These are phyloP conservation scores for Varroa destructor DNA, from an alignment of 1,140 invertebrate genomes.

Conservation along the genomic window DNA sequence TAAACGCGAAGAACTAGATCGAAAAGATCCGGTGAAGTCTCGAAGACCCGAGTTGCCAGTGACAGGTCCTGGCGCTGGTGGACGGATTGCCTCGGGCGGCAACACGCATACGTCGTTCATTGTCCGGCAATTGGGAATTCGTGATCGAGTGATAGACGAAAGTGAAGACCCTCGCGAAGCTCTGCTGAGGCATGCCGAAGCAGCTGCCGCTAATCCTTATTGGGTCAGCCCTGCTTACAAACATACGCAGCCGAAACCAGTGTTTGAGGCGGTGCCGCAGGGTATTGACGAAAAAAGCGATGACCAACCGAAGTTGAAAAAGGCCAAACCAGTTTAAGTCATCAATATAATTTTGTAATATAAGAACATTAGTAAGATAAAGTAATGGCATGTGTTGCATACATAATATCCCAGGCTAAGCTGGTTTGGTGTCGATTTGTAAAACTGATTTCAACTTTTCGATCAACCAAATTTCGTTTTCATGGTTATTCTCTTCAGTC, in stretches of 20 bases:
- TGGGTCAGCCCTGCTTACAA: constrained; percentile 85
- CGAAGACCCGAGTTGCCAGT: constrained; percentile 86
- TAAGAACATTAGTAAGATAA: too few species aligned
- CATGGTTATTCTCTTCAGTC: too few species aligned
- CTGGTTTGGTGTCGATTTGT: too few species aligned
- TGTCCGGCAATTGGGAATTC: constrained; percentile 80
- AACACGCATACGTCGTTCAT: constrained; percentile 94
- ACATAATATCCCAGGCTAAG: too few species aligned
- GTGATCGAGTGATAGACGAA: constrained; percentile 73
- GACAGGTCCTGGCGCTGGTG: constrained; percentile 59
- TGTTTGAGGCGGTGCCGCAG: constrained; percentile 37
- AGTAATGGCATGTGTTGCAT: too few species aligned
- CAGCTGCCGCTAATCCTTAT: constrained; percentile 89
- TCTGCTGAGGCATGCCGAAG: constrained; percentile 90
- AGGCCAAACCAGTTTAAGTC: too few species aligned
- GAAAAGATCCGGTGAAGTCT: constrained; percentile 81
- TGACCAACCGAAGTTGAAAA: constrained; percentile 13
- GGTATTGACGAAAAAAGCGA: constrained; percentile 30
- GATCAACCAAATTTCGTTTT: too few species aligned
- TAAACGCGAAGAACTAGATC: constrained; percentile 80
- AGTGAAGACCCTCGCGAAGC: constrained; percentile 92
- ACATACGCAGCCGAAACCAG: constrained; percentile 44
- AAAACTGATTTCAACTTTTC: too few species aligned
- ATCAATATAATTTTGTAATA: too few species aligned
- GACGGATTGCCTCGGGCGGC: constrained; percentile 84